These are phyloP conservation scores for Gymnothorax javanicus DNA, from an alignment of 2,797 vertebrate species.

Conservation along the genomic window DNA sequence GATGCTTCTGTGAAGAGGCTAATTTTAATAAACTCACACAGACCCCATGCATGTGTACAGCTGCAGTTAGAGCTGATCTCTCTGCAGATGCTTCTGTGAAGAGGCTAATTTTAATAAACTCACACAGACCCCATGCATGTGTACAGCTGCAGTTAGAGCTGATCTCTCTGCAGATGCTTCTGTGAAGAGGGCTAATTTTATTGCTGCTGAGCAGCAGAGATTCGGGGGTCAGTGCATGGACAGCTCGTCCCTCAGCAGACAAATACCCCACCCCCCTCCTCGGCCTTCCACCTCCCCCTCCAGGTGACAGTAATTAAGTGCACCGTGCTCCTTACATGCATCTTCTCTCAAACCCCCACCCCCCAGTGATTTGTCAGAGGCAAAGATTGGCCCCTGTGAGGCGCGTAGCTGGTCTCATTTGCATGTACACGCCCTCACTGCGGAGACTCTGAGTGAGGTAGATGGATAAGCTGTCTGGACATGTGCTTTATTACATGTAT, in stretches of 20 bases:
- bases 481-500: constrained; percentile 89
- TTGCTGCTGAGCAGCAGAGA: background rate
- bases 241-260: background rate
- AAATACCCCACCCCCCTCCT: background rate
- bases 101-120: constrained; percentile 37
- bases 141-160: no score
- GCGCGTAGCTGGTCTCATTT: constrained; percentile 94
- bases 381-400: constrained; percentile 85
- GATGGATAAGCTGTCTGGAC: constrained; percentile 93
- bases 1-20: no score
- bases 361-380: constrained; percentile 70
- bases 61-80: no score
- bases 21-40: no score
- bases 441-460: constrained; percentile 84
- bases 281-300: background rate
- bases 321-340: constrained; percentile 64
- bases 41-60: no score
- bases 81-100: no score
- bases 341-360: constrained; percentile 52
- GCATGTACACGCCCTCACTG: constrained; percentile 98
- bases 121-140: no score
- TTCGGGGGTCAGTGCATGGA: background rate
- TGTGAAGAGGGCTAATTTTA: constrained; percentile 41
- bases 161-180: constrained; percentile 31
- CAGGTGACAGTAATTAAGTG: constrained; percentile 59